phyloP scores from a whole-genome alignment of 2,797 vertebrate species.

The Arctocebus calabarensis region DNA sequence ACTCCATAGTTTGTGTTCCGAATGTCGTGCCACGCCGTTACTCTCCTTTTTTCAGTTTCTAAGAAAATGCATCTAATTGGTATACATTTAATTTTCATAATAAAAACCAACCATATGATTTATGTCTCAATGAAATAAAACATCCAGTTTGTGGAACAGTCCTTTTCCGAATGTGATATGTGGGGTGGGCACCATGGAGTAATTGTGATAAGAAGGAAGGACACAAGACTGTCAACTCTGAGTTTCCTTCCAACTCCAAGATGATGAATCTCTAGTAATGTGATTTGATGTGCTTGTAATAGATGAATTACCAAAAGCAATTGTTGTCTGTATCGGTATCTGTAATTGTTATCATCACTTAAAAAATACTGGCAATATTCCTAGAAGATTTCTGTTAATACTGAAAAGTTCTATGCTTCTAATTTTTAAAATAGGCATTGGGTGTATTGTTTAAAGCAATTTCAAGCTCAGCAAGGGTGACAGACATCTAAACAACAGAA shows the following conservation, averaged over 20 bases:
- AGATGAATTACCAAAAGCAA: not conserved
- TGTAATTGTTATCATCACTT: not conserved
- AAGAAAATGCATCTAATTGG: not conserved
- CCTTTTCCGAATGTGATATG: not conserved
- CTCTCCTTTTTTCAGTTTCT: not conserved
- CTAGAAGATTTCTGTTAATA: not conserved
- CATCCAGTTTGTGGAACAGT: not conserved
- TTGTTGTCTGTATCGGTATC: not conserved
- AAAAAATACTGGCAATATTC: not conserved
- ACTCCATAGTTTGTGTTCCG: not conserved
- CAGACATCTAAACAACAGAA: not conserved
- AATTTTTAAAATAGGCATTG: constrained; percentile 15
- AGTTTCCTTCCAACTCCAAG: not conserved
- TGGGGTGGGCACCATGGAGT: too few species aligned
- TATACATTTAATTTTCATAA: not conserved
- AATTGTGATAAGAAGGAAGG: not conserved
- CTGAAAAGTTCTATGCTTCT: not conserved
- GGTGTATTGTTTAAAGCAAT: not conserved
- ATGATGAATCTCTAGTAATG: not conserved
- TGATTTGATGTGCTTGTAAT: not conserved
- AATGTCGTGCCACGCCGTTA: not conserved
- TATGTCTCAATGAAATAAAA: not conserved
- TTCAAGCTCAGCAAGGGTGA: not conserved
- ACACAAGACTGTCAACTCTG: not conserved
- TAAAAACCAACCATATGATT: not conserved